phyloP scores from a whole-genome alignment of 2,797 vertebrate species.

The Dallia pectoralis region DNA sequence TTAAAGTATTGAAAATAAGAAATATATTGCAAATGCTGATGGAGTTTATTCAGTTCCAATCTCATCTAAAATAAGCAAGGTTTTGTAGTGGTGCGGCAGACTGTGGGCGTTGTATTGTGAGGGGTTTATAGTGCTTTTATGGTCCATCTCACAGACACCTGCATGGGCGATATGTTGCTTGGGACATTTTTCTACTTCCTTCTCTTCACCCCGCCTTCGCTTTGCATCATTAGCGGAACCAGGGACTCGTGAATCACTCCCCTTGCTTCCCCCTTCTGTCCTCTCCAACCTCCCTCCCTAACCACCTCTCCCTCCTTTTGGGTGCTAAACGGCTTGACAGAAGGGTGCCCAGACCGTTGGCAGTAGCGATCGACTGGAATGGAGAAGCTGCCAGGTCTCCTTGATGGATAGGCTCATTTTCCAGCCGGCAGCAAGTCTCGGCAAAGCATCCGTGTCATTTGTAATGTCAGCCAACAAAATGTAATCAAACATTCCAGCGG shows the following conservation, averaged over 20 bases:
- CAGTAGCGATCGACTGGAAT: slow-evolving; percentile 99
- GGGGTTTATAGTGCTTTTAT: slow-evolving; percentile 72
- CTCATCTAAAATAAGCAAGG: slow-evolving; percentile 54
- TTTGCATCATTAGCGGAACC: slow-evolving; percentile 83
- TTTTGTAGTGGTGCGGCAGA: slow-evolving; percentile 60
- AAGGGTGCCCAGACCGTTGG: slow-evolving; percentile 93
- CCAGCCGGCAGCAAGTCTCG: slow-evolving; percentile 99
- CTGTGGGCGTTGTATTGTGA: slow-evolving; percentile 67
- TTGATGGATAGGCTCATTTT: slow-evolving; percentile 99
- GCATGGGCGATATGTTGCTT: slow-evolving; percentile 71
- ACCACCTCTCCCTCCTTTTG: slow-evolving; percentile 82
- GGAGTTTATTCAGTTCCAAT: slow-evolving; percentile 50
- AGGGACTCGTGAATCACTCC: slow-evolving; percentile 78
- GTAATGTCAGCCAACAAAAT: slow-evolving; percentile 99
- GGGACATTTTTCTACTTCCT: slow-evolving; percentile 79
- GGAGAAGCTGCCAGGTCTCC: slow-evolving; percentile 97
- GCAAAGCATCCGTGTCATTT: slow-evolving; percentile 99
- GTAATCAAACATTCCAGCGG: slow-evolving; percentile 99
- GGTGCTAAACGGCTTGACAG: slow-evolving; percentile 99
- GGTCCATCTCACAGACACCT: slow-evolving; percentile 67
- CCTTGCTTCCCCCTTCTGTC: slow-evolving; percentile 48
- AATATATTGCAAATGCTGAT: slow-evolving; percentile 49
- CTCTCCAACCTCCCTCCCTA: slow-evolving; percentile 69
- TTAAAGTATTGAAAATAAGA: too few species aligned
- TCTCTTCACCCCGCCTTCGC: slow-evolving; percentile 68